Evolutionary conservation across 2,797 vertebrate genomes (phyloP).

Genomic region (Prionace glauca): DNA sequence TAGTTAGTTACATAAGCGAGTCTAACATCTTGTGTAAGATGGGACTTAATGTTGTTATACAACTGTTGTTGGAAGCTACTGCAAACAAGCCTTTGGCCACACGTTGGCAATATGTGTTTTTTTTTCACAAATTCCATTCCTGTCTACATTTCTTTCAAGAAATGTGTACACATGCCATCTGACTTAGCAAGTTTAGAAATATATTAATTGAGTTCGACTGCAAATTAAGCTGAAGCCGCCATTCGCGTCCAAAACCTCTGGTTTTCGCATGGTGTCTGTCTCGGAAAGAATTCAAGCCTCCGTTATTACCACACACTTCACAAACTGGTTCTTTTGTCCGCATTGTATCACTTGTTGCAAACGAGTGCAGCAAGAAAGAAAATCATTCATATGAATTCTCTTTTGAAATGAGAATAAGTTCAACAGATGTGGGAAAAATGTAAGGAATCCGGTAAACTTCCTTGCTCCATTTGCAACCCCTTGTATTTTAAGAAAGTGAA

Average conservation of each 20-base stretch:
- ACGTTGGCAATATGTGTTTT: slow-evolving; percentile 10
- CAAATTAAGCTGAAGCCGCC: slow-evolving; percentile 24
- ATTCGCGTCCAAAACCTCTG: slow-evolving; percentile 10
- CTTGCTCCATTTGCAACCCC: neutral
- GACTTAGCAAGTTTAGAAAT: slow-evolving; percentile 29
- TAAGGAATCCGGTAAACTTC: neutral
- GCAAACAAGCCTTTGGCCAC: slow-evolving; percentile 29
- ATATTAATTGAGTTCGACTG: slow-evolving; percentile 34
- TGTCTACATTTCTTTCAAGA: slow-evolving; percentile 23
- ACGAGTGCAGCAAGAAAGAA: neutral
- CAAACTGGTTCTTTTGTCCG: neutral
- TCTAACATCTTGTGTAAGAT: slow-evolving; percentile 5
- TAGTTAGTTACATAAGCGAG: slow-evolving; percentile 5
- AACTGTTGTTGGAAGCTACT: slow-evolving; percentile 23
- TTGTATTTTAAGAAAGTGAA: neutral
- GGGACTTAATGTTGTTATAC: neutral
- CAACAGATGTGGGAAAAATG: slow-evolving; percentile 18
- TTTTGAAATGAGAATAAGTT: neutral
- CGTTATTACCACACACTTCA: neutral
- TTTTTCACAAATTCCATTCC: slow-evolving; percentile 21
- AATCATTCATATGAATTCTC: slow-evolving; percentile 5
- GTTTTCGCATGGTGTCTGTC: neutral
- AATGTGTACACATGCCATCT: slow-evolving; percentile 16
- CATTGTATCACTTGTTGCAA: neutral
- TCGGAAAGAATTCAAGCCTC: neutral